phyloP scores from a whole-genome alignment of 2,797 vertebrate species.

The Fundulus diaphanus region DNA sequence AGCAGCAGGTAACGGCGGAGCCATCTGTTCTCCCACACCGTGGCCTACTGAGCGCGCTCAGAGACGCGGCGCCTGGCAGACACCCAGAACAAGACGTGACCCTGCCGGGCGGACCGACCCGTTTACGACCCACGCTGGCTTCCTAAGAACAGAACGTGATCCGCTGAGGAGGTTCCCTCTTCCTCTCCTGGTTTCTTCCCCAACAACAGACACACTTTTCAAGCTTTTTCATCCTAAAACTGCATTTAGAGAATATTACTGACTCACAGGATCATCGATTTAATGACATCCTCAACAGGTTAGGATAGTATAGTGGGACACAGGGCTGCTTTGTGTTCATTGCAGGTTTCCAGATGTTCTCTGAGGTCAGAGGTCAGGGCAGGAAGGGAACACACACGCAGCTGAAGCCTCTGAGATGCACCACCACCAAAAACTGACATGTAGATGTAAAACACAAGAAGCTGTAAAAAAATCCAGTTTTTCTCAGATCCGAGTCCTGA shows the following conservation, averaged over 20 bases:
- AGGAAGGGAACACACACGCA: neutral
- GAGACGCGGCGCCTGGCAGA: slow-evolving; percentile 68
- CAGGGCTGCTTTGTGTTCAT: neutral
- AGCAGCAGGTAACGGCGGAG: slow-evolving; percentile 49
- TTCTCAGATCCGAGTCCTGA: neutral
- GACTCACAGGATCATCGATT: no score
- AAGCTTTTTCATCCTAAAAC: no score
- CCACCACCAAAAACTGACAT: no score
- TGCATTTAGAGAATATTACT: no score
- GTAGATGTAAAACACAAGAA: neutral
- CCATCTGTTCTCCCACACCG: slow-evolving; percentile 75
- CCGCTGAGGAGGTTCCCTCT: slow-evolving; percentile 47
- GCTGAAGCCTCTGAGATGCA: no score
- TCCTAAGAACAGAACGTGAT: slow-evolving; percentile 50
- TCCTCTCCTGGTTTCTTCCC: neutral
- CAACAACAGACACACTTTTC: no score
- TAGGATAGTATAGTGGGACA: no score
- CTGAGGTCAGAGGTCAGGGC: neutral
- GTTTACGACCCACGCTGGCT: slow-evolving; percentile 56
- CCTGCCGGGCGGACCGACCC: slow-evolving; percentile 76
- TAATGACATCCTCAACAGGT: no score
- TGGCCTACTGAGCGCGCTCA: slow-evolving; percentile 69
- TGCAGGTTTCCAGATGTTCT: neutral
- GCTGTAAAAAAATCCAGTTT: neutral
- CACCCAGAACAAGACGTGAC: slow-evolving; percentile 69